Conservation (phyloP, 2,797 vertebrate species). For the Lateolabrax maculatus region DNA sequence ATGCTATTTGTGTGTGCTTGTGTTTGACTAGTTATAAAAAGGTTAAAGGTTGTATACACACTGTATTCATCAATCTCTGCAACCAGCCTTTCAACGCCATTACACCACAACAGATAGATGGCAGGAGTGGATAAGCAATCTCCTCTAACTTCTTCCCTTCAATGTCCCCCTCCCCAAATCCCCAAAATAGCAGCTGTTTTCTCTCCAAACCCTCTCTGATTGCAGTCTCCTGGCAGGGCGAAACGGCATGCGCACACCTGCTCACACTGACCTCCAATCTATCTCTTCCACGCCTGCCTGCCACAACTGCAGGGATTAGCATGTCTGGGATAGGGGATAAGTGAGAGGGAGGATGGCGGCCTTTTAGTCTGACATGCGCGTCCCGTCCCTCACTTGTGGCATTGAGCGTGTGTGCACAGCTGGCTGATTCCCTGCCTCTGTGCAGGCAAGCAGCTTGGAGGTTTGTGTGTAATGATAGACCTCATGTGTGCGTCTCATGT, state of each 20-base stretch:
- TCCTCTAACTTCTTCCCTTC: constrained; percentile 16
- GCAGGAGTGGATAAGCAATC: constrained; percentile 63
- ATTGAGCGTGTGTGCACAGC: constrained; percentile 64
- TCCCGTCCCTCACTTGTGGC: constrained; percentile 60
- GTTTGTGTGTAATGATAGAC: constrained; percentile 1
- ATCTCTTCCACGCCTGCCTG: constrained; percentile 61
- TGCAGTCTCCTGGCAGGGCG: constrained; percentile 68
- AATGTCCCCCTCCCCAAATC: not conserved
- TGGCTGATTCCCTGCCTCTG: constrained; percentile 54
- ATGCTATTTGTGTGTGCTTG: not conserved
- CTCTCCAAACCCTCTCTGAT: constrained; percentile 75
- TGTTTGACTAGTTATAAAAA: not conserved
- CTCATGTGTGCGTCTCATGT: constrained; percentile 12
- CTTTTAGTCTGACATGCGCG: constrained; percentile 54
- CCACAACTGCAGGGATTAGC: constrained; percentile 80
- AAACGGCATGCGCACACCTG: constrained; percentile 77
- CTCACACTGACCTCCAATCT: constrained; percentile 72
- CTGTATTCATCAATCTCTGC: not conserved
- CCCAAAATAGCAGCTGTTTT: constrained; percentile 74
- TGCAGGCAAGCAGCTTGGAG: constrained; percentile 37
- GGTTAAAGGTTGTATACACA: accelerated
- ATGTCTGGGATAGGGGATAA: constrained; percentile 71
- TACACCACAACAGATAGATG: constrained; percentile 59
- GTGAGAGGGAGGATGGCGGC: constrained; percentile 47
- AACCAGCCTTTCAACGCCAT: not conserved